A percentile compares a stretch with the other conserved stretches of the same genome.
phyloP scores from a whole-genome alignment of 2,113 vertebrate genomes.

The Salvelinus fontinalis region DNA sequence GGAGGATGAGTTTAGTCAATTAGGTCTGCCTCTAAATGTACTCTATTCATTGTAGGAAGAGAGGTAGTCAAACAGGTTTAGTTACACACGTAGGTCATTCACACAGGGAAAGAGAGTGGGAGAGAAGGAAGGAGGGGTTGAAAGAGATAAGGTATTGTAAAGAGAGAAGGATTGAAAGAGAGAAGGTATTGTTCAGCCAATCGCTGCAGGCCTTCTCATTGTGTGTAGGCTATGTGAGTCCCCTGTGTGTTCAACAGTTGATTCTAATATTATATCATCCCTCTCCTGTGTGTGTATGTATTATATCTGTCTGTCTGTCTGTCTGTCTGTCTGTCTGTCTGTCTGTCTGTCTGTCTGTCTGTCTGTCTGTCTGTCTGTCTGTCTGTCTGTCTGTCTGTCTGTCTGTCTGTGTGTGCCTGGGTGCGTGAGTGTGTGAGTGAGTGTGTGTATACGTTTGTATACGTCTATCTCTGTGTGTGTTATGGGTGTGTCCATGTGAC shows the following conservation, averaged over 20 bases:
- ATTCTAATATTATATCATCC: no score
- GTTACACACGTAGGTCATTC: conserved; percentile 55
- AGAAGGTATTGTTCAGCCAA: conserved; percentile 62
- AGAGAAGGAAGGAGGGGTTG: conserved; percentile 10
- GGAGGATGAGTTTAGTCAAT: not conserved
- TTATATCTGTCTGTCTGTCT: not conserved
- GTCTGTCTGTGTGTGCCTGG: conserved; percentile 10
- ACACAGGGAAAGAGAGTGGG: conserved; percentile 36
- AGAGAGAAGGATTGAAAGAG: conserved; percentile 39
- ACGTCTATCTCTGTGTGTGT: conserved; percentile 48
- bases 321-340: not conserved
- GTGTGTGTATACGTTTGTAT: conserved; percentile 14
- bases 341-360: not conserved
- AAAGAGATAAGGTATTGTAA: conserved; percentile 7
- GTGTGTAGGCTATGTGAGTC: conserved; percentile 52
- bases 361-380: conserved; percentile 4
- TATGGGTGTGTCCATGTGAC: conserved; percentile 66
- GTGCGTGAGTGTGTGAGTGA: not conserved
- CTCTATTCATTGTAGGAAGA: not conserved
- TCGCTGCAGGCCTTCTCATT: conserved; percentile 58
- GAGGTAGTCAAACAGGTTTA: conserved; percentile 66
- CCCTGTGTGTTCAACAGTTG: conserved; percentile 9
- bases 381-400: conserved; percentile 1
- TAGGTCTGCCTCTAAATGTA: not conserved
- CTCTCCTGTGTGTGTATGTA: conserved; percentile 10